These are phyloP conservation scores for Rynchops niger DNA, from an alignment of 2,113 vertebrate genomes.

Conservation along the genomic window DNA sequence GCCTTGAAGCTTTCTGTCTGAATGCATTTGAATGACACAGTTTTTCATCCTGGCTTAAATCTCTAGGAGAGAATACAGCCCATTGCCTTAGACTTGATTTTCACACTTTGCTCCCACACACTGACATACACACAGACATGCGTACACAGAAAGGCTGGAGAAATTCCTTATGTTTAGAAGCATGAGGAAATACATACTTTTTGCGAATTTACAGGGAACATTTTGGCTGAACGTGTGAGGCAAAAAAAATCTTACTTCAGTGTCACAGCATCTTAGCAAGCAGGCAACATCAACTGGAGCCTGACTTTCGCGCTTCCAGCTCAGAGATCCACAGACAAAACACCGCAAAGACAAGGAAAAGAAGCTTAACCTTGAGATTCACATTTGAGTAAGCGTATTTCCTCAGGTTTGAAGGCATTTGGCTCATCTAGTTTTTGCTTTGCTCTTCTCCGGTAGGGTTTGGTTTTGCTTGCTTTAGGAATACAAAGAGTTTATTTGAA, in stretches of 20 bases:
- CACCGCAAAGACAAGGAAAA: neutral
- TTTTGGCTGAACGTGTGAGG: neutral
- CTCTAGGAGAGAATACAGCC: neutral
- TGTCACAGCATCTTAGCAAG: neutral
- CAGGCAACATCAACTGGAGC: neutral
- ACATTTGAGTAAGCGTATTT: neutral
- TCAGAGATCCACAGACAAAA: neutral
- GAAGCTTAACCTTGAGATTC: neutral
- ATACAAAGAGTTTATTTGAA: neutral
- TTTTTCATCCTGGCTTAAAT: neutral
- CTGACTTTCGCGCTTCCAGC: neutral
- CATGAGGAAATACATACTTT: neutral
- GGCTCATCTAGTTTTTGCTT: neutral
- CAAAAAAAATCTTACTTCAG: neutral
- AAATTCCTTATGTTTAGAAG: neutral
- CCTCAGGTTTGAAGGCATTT: neutral
- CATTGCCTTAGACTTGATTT: neutral
- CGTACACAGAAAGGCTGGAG: neutral
- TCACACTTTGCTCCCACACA: neutral
- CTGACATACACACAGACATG: neutral
- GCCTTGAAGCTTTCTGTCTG: neutral
- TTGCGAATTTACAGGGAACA: neutral
- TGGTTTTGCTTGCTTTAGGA: neutral
- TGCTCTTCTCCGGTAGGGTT: neutral
- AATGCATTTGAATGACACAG: neutral